Evolutionary conservation across 2,113 vertebrate species (phyloP).

Genomic region (Cyanoderma ruficeps): DNA sequence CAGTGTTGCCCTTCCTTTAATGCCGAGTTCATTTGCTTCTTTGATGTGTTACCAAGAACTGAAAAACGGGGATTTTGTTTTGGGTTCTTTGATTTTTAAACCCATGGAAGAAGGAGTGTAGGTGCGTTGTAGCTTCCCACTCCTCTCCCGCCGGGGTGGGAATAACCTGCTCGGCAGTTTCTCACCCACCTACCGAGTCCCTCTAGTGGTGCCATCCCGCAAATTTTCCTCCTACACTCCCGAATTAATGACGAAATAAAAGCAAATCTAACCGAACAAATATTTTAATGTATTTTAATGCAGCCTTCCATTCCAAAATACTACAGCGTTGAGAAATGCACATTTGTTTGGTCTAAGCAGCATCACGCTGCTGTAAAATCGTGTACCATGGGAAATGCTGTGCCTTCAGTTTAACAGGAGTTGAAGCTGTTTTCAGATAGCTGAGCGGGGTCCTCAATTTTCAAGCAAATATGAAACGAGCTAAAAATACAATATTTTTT

Average conservation of each 20-base stretch:
- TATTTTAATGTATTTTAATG: not conserved
- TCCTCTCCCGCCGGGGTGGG: fast-evolving
- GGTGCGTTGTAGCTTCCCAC: not conserved
- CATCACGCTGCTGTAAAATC: not conserved
- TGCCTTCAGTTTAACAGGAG: not conserved
- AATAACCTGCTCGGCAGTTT: not conserved
- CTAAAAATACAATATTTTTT: not conserved
- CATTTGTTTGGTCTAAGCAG: not conserved
- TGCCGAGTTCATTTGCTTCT: not conserved
- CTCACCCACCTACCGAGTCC: not conserved
- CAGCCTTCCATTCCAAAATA: not conserved
- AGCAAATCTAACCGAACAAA: not conserved
- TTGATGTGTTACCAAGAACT: not conserved
- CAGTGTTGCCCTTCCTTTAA: not conserved
- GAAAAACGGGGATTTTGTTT: fast-evolving
- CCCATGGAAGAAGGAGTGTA: too few species aligned
- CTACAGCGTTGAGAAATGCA: not conserved
- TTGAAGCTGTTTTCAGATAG: not conserved
- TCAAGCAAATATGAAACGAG: not conserved
- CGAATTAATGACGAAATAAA: not conserved
- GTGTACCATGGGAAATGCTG: not conserved
- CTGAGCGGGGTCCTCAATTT: not conserved
- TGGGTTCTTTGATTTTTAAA: not conserved
- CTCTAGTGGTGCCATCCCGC: not conserved
- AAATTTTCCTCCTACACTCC: not conserved